These are phyloP conservation scores for Stegodyphus dumicola DNA, from an alignment of 1,140 invertebrate genomes.

Conservation along the genomic window DNA sequence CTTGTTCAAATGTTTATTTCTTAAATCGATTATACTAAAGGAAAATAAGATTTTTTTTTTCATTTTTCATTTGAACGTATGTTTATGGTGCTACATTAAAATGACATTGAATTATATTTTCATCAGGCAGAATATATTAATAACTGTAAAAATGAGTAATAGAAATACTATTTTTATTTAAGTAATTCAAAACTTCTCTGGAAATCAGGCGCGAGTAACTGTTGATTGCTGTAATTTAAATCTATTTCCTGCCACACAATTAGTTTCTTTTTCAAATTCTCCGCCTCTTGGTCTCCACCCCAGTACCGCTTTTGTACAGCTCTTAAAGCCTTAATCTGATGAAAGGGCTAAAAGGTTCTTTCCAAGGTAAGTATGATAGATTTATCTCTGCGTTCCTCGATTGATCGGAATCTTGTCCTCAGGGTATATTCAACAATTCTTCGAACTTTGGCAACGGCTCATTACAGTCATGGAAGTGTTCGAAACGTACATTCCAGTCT, in stretches of 20 bases:
- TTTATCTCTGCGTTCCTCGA: neutral
- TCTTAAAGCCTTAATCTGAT: no score
- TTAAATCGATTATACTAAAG: no score
- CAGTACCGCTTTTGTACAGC: neutral
- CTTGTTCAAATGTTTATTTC: no score
- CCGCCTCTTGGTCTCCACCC: no score
- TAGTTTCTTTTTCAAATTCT: neutral
- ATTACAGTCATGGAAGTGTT: constrained; percentile 4
- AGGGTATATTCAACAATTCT: neutral
- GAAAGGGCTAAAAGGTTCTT: no score
- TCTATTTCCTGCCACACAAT: neutral
- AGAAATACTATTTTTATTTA: neutral
- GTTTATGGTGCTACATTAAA: no score
- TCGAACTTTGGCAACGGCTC: constrained; percentile 21
- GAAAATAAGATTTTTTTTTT: no score
- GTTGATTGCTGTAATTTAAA: neutral
- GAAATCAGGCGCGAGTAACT: neutral
- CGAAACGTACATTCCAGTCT: neutral
- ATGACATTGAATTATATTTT: no score
- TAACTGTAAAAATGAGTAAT: no score
- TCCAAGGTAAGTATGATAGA: neutral
- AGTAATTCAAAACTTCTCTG: neutral
- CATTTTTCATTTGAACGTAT: no score
- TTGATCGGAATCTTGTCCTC: neutral
- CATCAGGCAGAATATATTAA: no score